These are phyloP conservation scores for Anomalospiza imberbis DNA, from an alignment of 2,797 vertebrate genomes.

Conservation along the genomic window DNA sequence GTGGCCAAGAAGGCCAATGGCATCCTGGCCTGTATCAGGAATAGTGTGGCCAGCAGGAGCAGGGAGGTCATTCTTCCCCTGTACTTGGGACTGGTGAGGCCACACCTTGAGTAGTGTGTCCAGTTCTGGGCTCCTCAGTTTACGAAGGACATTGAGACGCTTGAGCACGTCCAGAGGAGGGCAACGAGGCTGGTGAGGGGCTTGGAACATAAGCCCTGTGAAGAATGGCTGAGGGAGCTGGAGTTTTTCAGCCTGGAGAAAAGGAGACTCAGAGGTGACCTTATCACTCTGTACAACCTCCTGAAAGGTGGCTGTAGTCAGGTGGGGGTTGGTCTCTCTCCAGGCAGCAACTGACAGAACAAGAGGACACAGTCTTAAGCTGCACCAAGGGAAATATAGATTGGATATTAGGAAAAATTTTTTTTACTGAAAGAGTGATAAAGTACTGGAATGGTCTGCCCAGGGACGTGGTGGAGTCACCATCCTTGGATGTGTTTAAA, in stretches of 20 bases:
- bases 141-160: fast-evolving
- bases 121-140: background rate
- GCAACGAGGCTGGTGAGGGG: background rate
- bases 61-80: background rate
- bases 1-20: background rate
- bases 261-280: background rate
- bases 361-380: fast-evolving
- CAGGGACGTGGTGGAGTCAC: background rate
- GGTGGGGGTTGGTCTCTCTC: too few relatives aligned
- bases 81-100: background rate
- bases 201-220: background rate
- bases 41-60: background rate
- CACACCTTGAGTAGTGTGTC: background rate
- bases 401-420: background rate
- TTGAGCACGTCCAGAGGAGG: fast-evolving
- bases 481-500: background rate
- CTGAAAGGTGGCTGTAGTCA: too few relatives aligned
- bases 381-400: fast-evolving
- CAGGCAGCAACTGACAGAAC: background rate
- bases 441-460: background rate
- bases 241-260: background rate
- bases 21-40: background rate
- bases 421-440: background rate
- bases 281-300: background rate
- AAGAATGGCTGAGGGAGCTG: background rate